Base-by-base conservation (phyloP, 2,888 invertebrate species). In the Agriopis leucophaearia region DNA sequence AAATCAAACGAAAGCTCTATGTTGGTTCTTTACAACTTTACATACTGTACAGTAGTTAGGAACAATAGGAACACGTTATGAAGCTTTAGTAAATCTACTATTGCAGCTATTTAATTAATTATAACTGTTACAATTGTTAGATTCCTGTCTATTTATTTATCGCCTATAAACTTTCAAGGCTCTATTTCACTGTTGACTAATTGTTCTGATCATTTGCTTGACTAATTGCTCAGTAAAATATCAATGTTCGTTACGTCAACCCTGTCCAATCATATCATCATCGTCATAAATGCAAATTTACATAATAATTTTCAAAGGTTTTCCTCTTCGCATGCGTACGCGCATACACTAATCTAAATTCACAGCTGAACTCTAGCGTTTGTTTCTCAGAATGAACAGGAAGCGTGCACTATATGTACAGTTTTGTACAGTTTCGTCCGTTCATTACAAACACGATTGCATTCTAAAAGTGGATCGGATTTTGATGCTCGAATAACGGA, bases 301-400 rank as follows among this genome's bases (percentile, higher is more conserved):
- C 9, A 51, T 36, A 44, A 42, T 35, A 6, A 56, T 50, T 60
- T 60, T 15, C 42, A 66, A 47, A 15, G 51, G 38, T 69, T 72
- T 74, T 72, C 72, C 69, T 72, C 55, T 18, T 61, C 47, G 54
- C 40, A 69, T 50, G 61, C 15, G 15, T 15, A 47, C 10, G 16
- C 10, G 18, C 54, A 48, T 63, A 38, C 47, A 59, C 71, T 74
- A 69, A 74, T 75, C 52, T 68, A 71, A 66, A 75, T 75, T 73
- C 75, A 73, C 66, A 66, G 65, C 40, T 62, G 48, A 73, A 69
- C 70, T 66, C 56, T 66, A 61, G 73, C 77, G 74, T 76, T 69
- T 72, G 78, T 62, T 85, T 83, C 85, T 79, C 61, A 69, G 84
- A 84, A 87, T 65, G 68, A 74, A 76, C 87, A 87, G 87, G 87